Base-by-base conservation (phyloP, 2,888 invertebrate species). In the Mythimna loreyi region DNA sequence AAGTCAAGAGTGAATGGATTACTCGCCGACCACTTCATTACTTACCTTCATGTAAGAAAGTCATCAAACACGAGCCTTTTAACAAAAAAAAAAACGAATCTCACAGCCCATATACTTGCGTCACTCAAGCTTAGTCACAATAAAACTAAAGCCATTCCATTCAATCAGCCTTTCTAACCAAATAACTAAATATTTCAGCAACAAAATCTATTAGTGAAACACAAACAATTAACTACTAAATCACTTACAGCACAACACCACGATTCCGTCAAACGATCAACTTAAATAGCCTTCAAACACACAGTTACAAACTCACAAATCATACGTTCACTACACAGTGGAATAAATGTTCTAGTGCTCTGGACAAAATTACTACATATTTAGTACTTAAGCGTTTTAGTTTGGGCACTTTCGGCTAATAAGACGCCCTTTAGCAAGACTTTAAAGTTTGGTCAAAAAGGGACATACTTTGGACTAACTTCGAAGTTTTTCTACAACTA, bases 211-310 rank as follows among this genome's bases (percentile, higher is more conserved):
- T 67, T 74, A 73, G 65, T 53, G 57, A 16, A 43, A 49, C 53
- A 50, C 52, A 68, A 73, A 82, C 75, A 83, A 81, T 83, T 83
- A 83, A 81, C 50, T 67, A 68, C 33, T 83, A 83, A 83, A 83
- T 81, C 78, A 75, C 57, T 33, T 43, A 50, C 72, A 72, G 72
- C 71, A 69, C 57, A 63, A 68, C 55, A 70, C 61, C 77, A 81
- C 79, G 79, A 82, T 65, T 69, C 73, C 68, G 63, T 78, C 78
- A 73, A 74, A 78, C 63, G 49, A 28, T 73, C 75, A 76, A 60
- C 30, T 72, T 75, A 83, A 81, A 81, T 59, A 74, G 73, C 83
- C 84, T 80, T 82, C 84, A 61, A 78, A 59, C 66, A 66, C 67
- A 80, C 73, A 59, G 81, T 78, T 40, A 40, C 40, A 40, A 19